These are phyloP conservation scores for Archivesica marissinica DNA, from an alignment of 1,140 invertebrate species.

Conservation along the genomic window DNA sequence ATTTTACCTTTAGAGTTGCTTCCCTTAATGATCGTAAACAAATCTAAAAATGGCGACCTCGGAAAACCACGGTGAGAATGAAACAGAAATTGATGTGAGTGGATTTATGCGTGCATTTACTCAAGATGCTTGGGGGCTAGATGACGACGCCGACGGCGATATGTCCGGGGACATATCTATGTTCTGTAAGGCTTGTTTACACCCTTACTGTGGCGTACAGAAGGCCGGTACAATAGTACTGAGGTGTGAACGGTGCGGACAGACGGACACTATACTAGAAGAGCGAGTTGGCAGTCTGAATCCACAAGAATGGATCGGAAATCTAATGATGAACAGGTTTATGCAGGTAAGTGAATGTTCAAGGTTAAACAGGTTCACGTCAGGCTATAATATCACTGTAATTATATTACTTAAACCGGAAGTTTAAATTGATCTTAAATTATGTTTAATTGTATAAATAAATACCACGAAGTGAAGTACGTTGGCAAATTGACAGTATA, in stretches of 20 bases:
- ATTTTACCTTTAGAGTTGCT: neutral
- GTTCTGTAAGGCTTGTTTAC: constrained; percentile 51
- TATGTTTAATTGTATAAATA: too few species aligned
- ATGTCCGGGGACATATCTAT: constrained; percentile 13
- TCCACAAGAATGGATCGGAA: constrained; percentile 50
- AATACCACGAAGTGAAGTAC: too few species aligned
- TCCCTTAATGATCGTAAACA: constrained; percentile 52
- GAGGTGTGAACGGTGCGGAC: constrained; percentile 48
- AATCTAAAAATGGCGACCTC: constrained; percentile 49
- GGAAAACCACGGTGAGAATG: neutral
- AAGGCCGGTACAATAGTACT: constrained; percentile 20
- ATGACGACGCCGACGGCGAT: neutral
- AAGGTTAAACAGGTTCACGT: too few species aligned
- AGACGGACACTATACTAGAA: constrained; percentile 41
- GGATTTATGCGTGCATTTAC: constrained; percentile 35
- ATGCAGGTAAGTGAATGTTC: constrained; percentile 1
- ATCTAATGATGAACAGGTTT: constrained; percentile 50
- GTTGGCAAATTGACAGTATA: too few species aligned
- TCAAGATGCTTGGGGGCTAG: neutral
- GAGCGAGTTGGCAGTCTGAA: constrained; percentile 3
- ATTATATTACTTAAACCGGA: too few species aligned
- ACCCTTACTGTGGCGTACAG: constrained; percentile 46
- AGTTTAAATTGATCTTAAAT: too few species aligned
- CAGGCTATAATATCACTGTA: too few species aligned
- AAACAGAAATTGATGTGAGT: constrained; percentile 47